These are phyloP conservation scores for Okapia johnstoni DNA, from an alignment of 2,113 vertebrate genomes.

Conservation along the genomic window DNA sequence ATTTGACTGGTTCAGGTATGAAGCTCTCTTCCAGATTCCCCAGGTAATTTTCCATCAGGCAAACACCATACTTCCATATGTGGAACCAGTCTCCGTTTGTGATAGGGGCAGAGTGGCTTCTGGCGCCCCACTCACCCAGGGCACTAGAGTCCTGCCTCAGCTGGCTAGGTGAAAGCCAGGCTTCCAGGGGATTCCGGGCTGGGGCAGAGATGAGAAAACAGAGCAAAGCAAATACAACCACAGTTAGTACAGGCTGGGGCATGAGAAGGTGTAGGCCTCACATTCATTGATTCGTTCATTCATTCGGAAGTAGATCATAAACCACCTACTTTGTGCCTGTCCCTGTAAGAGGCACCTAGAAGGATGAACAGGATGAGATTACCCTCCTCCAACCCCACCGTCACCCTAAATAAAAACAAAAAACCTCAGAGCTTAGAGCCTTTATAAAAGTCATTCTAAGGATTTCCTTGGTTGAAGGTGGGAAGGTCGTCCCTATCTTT, in stretches of 20 bases:
- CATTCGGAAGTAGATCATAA: neutral
- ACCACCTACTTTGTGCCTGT: neutral
- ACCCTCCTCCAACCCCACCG: no score
- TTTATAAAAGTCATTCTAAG: neutral
- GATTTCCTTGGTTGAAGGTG: neutral
- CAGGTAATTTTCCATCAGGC: constrained; percentile 15
- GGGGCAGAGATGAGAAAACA: neutral
- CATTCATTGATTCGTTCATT: neutral
- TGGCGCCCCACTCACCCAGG: neutral
- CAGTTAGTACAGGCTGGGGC: no score
- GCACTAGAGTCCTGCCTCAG: neutral
- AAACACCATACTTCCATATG: neutral
- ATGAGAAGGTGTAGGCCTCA: rapidly evolving
- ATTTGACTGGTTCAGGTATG: neutral
- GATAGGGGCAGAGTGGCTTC: neutral
- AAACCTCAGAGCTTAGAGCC: neutral
- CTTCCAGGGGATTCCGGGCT: neutral
- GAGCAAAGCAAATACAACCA: no score
- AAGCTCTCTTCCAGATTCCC: neutral
- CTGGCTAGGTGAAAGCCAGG: neutral
- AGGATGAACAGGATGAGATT: neutral
- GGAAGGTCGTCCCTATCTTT: neutral
- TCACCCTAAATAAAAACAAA: neutral
- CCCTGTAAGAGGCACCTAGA: neutral
- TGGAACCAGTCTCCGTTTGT: neutral